Percentiles rank a stretch among this genome's conserved stretches.
Evolutionary conservation across 2,797 vertebrate genomes (phyloP).

Genomic region (Apogon talboti): DNA sequence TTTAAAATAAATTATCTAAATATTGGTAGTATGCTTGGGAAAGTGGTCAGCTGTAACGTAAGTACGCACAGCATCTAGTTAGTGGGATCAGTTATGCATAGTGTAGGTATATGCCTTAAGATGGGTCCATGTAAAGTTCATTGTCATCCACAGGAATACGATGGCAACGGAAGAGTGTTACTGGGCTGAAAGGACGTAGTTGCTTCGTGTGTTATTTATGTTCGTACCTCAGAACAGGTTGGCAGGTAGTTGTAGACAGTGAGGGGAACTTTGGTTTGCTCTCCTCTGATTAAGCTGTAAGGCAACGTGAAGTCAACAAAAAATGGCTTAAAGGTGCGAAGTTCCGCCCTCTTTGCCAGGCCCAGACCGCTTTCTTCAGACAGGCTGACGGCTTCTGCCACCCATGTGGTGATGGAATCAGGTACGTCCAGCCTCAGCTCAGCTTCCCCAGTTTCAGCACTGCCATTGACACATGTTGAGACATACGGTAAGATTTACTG

Average conservation of each 20-base stretch:
- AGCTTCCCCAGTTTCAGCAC: constrained; percentile 83
- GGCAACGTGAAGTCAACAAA: constrained; percentile 93
- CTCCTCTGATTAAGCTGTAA: constrained; percentile 89
- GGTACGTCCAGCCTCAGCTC: constrained; percentile 87
- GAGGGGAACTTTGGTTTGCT: constrained; percentile 92
- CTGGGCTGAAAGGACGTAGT: not conserved
- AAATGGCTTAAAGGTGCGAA: constrained; percentile 92
- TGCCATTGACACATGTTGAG: constrained; percentile 56
- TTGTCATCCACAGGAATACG: not conserved
- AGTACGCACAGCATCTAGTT: not conserved
- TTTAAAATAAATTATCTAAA: not conserved
- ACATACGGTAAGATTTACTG: constrained; percentile 17
- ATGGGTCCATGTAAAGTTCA: not conserved
- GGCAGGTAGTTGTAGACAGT: constrained; percentile 92
- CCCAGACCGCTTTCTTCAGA: constrained; percentile 87
- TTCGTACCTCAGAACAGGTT: constrained; percentile 86
- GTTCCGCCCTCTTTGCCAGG: constrained; percentile 81
- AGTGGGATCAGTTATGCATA: not conserved
- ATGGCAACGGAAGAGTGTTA: not conserved
- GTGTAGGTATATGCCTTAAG: not conserved
- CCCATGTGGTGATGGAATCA: constrained; percentile 94
- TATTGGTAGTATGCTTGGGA: not conserved
- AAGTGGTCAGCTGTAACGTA: not conserved
- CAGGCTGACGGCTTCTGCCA: constrained; percentile 88
- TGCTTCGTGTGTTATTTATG: constrained; percentile 2